Evolutionary conservation across 2,888 invertebrate genomes (phyloP).

Genomic region (Acrocyrtus sp.): DNA sequence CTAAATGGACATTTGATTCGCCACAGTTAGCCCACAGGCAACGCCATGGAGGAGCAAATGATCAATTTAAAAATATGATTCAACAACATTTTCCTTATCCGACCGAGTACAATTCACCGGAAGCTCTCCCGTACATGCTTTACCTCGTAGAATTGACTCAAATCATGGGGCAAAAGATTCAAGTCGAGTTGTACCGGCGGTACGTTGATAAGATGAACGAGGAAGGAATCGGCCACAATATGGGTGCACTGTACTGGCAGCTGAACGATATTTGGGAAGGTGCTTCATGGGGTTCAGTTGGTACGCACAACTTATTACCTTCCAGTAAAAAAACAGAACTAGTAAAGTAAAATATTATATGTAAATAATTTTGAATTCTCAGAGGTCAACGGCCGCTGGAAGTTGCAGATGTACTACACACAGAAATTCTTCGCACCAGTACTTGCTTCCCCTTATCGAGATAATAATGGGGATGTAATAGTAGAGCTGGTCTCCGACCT

Average conservation of each 20-base stretch:
- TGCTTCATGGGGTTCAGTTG: constrained; percentile 71
- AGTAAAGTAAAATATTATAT: no score
- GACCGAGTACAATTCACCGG: constrained; percentile 64
- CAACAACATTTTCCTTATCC: constrained; percentile 74
- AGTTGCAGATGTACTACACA: constrained; percentile 90
- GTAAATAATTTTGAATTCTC: constrained; percentile 57
- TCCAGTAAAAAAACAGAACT: background rate
- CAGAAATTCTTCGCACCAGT: constrained; percentile 84
- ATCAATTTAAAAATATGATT: constrained; percentile 73
- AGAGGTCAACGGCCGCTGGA: constrained; percentile 84
- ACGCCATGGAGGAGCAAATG: constrained; percentile 83
- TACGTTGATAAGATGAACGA: constrained; percentile 27
- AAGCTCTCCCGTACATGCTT: constrained; percentile 74
- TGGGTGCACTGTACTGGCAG: constrained; percentile 74
- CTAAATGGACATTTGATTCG: constrained; percentile 66
- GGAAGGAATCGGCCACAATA: constrained; percentile 69
- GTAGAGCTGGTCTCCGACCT: constrained; percentile 51
- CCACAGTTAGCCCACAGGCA: constrained; percentile 73
- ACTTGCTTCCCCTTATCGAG: constrained; percentile 70
- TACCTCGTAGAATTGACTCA: constrained; percentile 86
- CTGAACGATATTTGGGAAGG: constrained; percentile 73
- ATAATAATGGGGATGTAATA: constrained; percentile 55
- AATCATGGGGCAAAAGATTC: constrained; percentile 69
- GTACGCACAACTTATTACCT: constrained; percentile 56
- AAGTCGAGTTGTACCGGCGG: constrained; percentile 68